Conservation (phyloP, 2,113 vertebrate species). For the Gambusia holbrooki region DNA sequence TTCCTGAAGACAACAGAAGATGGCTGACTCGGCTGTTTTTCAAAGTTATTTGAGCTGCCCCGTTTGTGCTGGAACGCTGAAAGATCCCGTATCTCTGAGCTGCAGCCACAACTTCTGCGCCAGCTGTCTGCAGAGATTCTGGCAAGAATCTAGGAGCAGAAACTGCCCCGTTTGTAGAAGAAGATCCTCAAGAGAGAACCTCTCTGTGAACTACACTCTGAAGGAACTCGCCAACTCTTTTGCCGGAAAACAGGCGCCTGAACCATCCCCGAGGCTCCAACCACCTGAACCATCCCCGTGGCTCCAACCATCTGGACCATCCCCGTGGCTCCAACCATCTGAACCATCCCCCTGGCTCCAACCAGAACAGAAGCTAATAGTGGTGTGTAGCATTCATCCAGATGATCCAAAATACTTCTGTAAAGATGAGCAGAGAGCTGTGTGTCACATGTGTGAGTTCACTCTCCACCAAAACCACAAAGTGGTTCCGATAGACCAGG, state of each 20-base stretch:
- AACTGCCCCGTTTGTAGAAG: constrained; percentile 45
- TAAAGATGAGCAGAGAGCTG: constrained; percentile 12
- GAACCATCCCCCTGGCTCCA: no score
- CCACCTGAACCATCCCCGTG: background rate
- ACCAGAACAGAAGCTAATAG: no score
- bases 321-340: background rate
- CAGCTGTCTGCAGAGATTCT: constrained; percentile 12
- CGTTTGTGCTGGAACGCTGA: constrained; percentile 46
- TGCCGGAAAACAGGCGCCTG: background rate
- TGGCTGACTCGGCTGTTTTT: constrained; percentile 10
- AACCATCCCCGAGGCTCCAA: background rate
- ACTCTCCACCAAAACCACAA: constrained; percentile 9
- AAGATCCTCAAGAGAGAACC: background rate
- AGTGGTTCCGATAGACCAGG: background rate
- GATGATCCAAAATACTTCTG: constrained; percentile 11
- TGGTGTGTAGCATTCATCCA: background rate
- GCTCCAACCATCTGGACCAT: no score
- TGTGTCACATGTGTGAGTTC: constrained; percentile 4
- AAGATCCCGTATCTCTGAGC: constrained; percentile 36
- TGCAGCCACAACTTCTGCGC: constrained; percentile 46
- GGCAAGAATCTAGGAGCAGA: constrained; percentile 10
- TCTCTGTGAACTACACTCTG: background rate
- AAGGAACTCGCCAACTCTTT: constrained; percentile 2
- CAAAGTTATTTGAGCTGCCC: constrained; percentile 30
- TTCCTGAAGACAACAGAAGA: background rate